These are phyloP conservation scores for Oligia strigilis DNA, from an alignment of 2,888 invertebrate genomes.

Conservation along the genomic window DNA sequence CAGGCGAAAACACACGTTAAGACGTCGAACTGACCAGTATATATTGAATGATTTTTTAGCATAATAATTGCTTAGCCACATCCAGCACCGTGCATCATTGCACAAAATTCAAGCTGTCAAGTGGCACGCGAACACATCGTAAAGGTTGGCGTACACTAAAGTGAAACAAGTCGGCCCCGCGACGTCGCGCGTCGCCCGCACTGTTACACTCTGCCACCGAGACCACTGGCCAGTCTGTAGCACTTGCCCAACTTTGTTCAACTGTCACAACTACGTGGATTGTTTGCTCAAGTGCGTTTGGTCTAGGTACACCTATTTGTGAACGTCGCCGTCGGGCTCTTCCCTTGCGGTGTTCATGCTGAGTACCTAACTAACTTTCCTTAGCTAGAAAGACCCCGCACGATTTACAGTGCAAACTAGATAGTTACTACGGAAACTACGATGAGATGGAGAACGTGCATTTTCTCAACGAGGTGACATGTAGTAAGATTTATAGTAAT, in stretches of 20 bases:
- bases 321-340: neutral
- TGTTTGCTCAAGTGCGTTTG: slow-evolving; percentile 17
- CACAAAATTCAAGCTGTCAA: slow-evolving; percentile 26
- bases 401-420: neutral
- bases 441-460: neutral
- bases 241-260: slow-evolving; percentile 35
- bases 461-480: neutral
- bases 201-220: neutral
- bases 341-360: neutral
- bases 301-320: neutral
- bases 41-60: neutral
- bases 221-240: slow-evolving; percentile 10
- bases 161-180: slow-evolving; percentile 31
- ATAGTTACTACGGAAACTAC: neutral
- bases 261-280: slow-evolving; percentile 34
- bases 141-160: slow-evolving; percentile 32
- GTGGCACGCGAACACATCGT: slow-evolving; percentile 23
- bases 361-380: neutral
- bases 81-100: slow-evolving; percentile 10
- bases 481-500: neutral
- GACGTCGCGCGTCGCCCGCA: slow-evolving; percentile 32
- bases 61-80: slow-evolving; percentile 3
- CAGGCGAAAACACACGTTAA: neutral
- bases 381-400: neutral
- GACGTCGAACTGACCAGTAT: neutral